phyloP scores from a whole-genome alignment of 2,888 invertebrate genomes.

The Cryptophagus acutangulus region DNA sequence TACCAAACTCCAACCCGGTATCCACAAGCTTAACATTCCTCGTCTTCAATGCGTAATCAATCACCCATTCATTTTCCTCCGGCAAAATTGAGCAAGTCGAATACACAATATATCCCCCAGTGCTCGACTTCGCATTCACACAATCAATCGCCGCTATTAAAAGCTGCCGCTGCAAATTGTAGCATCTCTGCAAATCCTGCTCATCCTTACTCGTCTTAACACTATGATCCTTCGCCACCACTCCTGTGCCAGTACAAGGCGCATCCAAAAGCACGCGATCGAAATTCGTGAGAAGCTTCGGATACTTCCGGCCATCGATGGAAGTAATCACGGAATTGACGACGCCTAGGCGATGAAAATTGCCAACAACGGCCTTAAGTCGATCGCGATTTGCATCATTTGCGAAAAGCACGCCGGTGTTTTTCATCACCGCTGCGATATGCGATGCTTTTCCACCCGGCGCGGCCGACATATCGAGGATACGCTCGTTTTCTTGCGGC shows the following conservation, averaged over 20 bases:
- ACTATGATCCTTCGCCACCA: constrained; percentile 94
- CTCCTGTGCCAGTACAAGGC: constrained; percentile 97
- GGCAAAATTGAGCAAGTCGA: constrained; percentile 97
- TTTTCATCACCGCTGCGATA: constrained; percentile 96
- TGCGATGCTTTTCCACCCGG: constrained; percentile 99
- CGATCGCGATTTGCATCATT: constrained; percentile 92
- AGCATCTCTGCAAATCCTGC: constrained; percentile 84
- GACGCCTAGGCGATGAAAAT: constrained; percentile 93
- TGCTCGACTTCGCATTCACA: constrained; percentile 83
- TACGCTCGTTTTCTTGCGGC: constrained; percentile 90
- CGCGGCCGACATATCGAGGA: constrained; percentile 96
- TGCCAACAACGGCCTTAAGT: constrained; percentile 88
- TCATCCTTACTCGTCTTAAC: constrained; percentile 92
- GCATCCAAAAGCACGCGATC: constrained; percentile 96
- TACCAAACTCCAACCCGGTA: constrained; percentile 92
- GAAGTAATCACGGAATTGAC: constrained; percentile 87
- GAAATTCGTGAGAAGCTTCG: constrained; percentile 77
- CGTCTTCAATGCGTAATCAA: constrained; percentile 91
- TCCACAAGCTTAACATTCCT: constrained; percentile 90
- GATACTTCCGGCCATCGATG: constrained; percentile 84
- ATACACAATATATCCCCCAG: constrained; percentile 95
- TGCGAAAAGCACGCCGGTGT: constrained; percentile 92
- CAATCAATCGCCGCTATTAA: constrained; percentile 96
- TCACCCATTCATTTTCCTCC: constrained; percentile 97
- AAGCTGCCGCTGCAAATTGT: constrained; percentile 87